These are phyloP conservation scores for Lepidurus apus DNA, from an alignment of 1,140 invertebrate genomes.

Conservation along the genomic window DNA sequence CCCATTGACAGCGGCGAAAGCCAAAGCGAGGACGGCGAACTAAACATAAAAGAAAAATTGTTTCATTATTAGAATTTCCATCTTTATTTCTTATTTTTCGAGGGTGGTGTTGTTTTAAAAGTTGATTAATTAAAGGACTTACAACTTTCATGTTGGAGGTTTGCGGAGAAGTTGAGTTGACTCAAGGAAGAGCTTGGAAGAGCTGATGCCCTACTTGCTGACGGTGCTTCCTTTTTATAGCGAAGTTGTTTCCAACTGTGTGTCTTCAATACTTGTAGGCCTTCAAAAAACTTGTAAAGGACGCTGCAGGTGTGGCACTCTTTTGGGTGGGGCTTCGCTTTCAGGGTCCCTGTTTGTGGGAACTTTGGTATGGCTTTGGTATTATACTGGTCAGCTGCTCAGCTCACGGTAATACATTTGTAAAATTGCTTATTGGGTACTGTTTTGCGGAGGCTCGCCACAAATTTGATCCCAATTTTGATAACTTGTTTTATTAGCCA, in stretches of 20 bases:
- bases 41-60: constrained; percentile 5
- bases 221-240: neutral
- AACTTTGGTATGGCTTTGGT: no score
- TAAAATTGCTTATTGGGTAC: no score
- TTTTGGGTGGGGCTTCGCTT: neutral
- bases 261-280: neutral
- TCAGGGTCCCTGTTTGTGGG: neutral
- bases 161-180: constrained; percentile 14
- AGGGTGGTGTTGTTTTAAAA: no score
- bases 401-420: no score
- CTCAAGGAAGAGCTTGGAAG: neutral
- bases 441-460: no score
- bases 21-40: constrained; percentile 37
- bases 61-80: neutral
- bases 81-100: no score
- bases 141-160: constrained; percentile 17
- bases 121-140: neutral
- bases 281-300: constrained; percentile 2
- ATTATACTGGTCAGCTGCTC: no score
- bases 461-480: no score
- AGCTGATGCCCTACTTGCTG: constrained; percentile 2
- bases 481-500: no score
- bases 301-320: neutral
- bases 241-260: neutral
- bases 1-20: constrained; percentile 37